phyloP scores from a whole-genome alignment of 2,888 invertebrate genomes.

The Pelosia muscerda region DNA sequence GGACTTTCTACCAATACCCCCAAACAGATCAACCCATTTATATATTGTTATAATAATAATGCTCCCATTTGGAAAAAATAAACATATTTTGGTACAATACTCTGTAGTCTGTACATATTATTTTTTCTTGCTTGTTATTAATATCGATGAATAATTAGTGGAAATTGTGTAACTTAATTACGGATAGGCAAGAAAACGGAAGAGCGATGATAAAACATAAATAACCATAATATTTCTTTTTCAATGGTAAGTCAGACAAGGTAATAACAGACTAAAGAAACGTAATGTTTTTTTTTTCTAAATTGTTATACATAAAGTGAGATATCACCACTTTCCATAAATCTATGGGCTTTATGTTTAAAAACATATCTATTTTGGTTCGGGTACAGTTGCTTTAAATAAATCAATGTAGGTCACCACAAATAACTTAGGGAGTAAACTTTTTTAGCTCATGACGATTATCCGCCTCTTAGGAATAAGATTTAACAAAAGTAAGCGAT shows the following conservation, averaged over 20 bases:
- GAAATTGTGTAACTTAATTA: not conserved
- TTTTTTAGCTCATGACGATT: conserved; percentile 75
- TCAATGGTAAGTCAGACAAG: not conserved
- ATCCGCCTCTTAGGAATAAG: conserved; percentile 82
- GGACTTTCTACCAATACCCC: conserved; percentile 26
- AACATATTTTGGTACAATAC: not conserved
- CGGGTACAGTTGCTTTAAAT: conserved; percentile 44
- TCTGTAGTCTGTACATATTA: conserved; percentile 4
- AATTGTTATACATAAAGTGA: not conserved
- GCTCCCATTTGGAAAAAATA: not conserved
- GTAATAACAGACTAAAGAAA: not conserved
- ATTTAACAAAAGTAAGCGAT: conserved; percentile 65
- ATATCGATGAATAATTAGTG: conserved; percentile 1
- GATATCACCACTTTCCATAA: conserved; percentile 12
- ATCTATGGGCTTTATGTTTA: conserved; percentile 29
- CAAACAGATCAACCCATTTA: not conserved
- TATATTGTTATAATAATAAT: conserved; percentile 1
- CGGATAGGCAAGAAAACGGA: not conserved
- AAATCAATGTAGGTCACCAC: conserved; percentile 35
- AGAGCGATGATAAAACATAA: not conserved
- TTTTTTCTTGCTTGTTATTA: not conserved
- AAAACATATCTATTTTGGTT: conserved; percentile 48
- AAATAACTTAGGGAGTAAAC: conserved; percentile 47
- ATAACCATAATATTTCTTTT: not conserved
- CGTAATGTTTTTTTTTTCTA: too few species aligned